Conservation (phyloP, 2,113 vertebrate genomes). For the Lepisosteus osseus region DNA sequence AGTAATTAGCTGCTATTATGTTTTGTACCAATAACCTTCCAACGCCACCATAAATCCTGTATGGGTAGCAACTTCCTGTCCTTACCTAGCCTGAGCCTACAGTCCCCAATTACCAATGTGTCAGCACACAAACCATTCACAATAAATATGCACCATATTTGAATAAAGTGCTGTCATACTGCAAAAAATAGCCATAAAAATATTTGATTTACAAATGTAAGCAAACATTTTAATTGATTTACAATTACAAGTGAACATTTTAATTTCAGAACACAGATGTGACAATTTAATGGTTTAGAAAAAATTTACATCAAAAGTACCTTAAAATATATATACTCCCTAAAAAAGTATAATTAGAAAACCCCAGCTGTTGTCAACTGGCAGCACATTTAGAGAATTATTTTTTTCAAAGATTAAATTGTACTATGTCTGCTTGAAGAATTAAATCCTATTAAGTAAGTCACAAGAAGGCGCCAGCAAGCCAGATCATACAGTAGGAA, state of each 20-base stretch:
- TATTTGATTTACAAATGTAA: not conserved
- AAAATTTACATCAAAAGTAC: no score
- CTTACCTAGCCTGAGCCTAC: conserved; percentile 11
- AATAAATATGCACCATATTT: conserved; percentile 3
- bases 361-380: not conserved
- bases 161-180: not conserved
- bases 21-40: conserved; percentile 21
- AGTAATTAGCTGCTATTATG: conserved; percentile 24
- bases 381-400: not conserved
- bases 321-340: not conserved
- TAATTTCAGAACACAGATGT: no score
- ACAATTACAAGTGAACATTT: no score
- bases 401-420: not conserved
- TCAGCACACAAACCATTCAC: conserved; percentile 11
- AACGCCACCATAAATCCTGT: conserved; percentile 19
- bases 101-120: conserved; percentile 15
- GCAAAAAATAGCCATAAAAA: not conserved
- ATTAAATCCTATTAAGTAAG: conserved; percentile 13
- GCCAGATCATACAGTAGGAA: conserved; percentile 9
- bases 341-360: not conserved
- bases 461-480: conserved; percentile 6
- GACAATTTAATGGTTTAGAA: no score
- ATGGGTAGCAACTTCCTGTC: conserved; percentile 20
- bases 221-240: not conserved
- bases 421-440: conserved; percentile 8